Conservation (phyloP, 2,888 invertebrate genomes). For the Ochlodes sylvanus region DNA sequence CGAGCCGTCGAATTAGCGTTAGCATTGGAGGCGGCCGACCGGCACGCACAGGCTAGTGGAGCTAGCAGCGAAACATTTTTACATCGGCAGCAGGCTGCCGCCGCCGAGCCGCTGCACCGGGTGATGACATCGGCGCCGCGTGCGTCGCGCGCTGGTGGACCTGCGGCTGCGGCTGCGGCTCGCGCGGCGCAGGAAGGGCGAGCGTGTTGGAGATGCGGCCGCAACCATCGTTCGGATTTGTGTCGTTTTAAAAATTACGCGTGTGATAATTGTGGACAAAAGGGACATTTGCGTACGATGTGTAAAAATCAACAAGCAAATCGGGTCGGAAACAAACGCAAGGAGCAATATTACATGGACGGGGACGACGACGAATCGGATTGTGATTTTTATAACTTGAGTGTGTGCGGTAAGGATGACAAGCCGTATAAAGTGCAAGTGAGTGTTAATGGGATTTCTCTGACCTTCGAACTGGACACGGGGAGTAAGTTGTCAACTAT, state of each 20-base stretch:
- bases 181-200: not conserved
- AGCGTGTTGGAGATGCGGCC: slow-evolving; percentile 34
- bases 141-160: not conserved
- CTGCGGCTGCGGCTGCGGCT: slow-evolving; percentile 2
- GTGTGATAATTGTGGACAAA: slow-evolving; percentile 31
- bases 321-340: not conserved
- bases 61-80: not conserved
- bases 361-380: slow-evolving; percentile 31
- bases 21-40: slow-evolving; percentile 37
- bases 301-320: slow-evolving; percentile 12
- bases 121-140: not conserved
- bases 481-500: slow-evolving; percentile 38
- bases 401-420: slow-evolving; percentile 18
- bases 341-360: slow-evolving; percentile 13
- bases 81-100: slow-evolving; percentile 1
- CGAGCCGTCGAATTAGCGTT: slow-evolving; percentile 35
- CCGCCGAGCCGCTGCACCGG: slow-evolving; percentile 11
- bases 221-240: slow-evolving; percentile 26
- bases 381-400: slow-evolving; percentile 38
- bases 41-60: slow-evolving; percentile 25
- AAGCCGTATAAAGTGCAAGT: slow-evolving; percentile 33
- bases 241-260: slow-evolving; percentile 38
- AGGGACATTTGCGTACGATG: slow-evolving; percentile 30
- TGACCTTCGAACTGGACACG: slow-evolving; percentile 28
- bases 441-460: slow-evolving; percentile 4